Evolutionary conservation across 2,888 invertebrate species (phyloP), one percentile per base, ranked within the genome.

Genomic region (Catocala fraxini): DNA sequence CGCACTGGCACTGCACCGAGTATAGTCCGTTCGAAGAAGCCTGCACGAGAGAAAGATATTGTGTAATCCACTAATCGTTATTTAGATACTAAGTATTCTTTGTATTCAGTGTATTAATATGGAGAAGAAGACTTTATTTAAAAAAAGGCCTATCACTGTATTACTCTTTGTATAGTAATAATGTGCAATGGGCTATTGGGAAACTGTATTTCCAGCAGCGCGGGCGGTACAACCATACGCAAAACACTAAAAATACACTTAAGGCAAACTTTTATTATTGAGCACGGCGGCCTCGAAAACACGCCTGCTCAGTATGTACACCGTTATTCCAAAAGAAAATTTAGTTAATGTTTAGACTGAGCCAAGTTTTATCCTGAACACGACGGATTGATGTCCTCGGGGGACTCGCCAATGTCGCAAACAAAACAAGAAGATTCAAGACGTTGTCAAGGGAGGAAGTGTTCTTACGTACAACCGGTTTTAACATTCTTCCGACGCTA

Each of bases 361-460:
- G 80, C 74, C 77, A 84, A 81, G 70, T 82, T 83, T 77, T 75
- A 77, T 79, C 72, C 72, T 58, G 68, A 71, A 77, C 73, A 71
- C 72, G 73, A 75, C 73, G 78, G 77, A 83, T 83, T 81, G 81
- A 82, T 83, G 77, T 75, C 78, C 83, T 66, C 69, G 48, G 71
- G 79, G 78, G 72, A 70, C 41, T 51, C 58, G 65, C 59, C 68
- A 70, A 73, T 73, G 82, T 83, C 77, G 70, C 76, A 80, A 83
- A 83, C 78, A 81, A 85, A 86, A 82, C 82, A 83, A 85, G 82
- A 84, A 83, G 78, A 82, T 78, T 76, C 78, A 74, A 77, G 75
- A 80, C 72, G 72, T 73, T 82, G 77, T 75, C 71, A 71, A 61
- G 68, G 74, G 69, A 79, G 77, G 78, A 80, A 82, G 71, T 80